These are phyloP conservation scores for Thera britannica DNA, from an alignment of 2,888 invertebrate species.

Conservation along the genomic window DNA sequence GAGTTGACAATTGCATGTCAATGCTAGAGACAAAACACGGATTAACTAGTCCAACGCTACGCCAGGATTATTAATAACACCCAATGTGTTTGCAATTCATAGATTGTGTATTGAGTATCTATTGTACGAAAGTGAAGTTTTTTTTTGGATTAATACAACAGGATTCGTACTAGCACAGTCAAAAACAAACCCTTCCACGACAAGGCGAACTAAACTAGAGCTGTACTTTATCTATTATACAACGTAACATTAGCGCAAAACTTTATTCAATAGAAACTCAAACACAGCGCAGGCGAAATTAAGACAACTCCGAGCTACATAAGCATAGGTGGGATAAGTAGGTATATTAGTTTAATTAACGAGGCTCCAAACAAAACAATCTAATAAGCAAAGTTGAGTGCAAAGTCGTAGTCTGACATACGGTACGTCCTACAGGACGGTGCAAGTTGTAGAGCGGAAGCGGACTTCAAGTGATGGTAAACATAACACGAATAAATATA, in stretches of 20 bases:
- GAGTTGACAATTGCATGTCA: too few species aligned
- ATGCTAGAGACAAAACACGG: too few species aligned
- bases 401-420: conserved; percentile 63
- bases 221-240: background rate
- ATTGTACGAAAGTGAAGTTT: too few species aligned
- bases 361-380: conserved; percentile 71
- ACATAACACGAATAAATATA: too few species aligned
- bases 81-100: too few species aligned
- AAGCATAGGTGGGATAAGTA: conserved; percentile 52
- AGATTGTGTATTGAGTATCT: too few species aligned
- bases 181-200: background rate
- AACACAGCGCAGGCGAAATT: conserved; percentile 44
- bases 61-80: too few species aligned
- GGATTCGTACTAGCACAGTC: background rate
- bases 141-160: too few species aligned
- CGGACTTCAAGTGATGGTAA: conserved; percentile 18
- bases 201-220: background rate
- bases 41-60: too few species aligned
- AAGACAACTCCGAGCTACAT: conserved; percentile 49
- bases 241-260: background rate
- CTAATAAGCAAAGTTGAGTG: conserved; percentile 74
- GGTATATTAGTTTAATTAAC: conserved; percentile 61
- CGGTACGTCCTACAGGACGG: conserved; percentile 38
- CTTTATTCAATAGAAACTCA: conserved; percentile 27
- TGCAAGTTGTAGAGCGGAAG: conserved; percentile 33